Percentiles rank a stretch among this genome's conserved stretches.
Conservation (phyloP, 2,888 invertebrate species). For the Aricia artaxerxes region DNA sequence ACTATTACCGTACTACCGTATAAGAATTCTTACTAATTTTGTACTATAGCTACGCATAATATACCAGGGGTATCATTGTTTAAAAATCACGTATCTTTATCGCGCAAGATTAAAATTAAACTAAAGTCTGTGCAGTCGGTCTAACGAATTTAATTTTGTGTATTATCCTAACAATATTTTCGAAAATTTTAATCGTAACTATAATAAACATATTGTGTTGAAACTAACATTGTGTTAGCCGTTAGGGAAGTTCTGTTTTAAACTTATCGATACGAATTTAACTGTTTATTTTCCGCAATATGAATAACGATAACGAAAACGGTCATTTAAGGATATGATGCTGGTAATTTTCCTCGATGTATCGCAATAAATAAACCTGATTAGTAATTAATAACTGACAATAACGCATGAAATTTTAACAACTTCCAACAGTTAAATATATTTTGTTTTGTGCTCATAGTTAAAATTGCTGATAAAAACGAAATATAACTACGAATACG, state of each 20-base stretch:
- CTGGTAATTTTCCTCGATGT: conserved; percentile 25
- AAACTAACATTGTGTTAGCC: neutral
- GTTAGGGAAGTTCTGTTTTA: conserved; percentile 28
- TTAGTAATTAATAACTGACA: neutral
- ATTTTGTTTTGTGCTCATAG: neutral
- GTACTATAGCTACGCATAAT: no score
- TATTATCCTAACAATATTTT: no score
- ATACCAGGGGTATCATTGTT: no score
- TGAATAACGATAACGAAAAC: conserved; percentile 12
- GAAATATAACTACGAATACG: no score
- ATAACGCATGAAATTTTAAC: neutral
- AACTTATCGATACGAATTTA: conserved; percentile 26
- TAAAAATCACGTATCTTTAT: no score
- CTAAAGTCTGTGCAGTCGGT: no score
- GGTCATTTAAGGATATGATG: conserved; percentile 24
- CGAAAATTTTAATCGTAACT: neutral
- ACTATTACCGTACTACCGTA: no score
- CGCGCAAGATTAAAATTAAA: no score
- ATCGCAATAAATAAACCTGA: conserved; percentile 18
- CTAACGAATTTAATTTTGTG: no score
- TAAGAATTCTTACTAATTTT: no score
- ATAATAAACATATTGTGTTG: neutral
- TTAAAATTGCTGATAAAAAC: neutral
- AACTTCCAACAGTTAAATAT: neutral
- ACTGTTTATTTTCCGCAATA: conserved; percentile 32